Conservation (phyloP, 2,113 vertebrate genomes). For the Aythya baeri region DNA sequence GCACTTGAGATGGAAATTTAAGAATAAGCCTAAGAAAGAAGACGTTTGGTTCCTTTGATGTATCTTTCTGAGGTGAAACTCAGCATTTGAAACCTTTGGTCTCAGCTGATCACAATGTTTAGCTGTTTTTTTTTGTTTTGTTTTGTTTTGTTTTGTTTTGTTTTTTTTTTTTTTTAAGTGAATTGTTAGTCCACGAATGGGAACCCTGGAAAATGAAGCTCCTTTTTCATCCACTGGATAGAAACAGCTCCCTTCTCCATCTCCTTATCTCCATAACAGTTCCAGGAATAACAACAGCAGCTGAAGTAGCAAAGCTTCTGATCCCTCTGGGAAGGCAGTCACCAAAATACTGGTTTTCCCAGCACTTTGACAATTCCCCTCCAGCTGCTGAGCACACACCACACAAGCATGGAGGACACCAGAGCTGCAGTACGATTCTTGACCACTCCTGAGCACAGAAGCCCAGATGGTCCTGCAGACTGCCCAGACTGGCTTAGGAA, state of each 20-base stretch:
- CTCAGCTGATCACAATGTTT: neutral
- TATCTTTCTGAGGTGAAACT: neutral
- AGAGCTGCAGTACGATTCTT: neutral
- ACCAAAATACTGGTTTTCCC: neutral
- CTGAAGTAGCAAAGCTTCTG: neutral
- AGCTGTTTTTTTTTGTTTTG: neutral
- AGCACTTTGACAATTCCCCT: neutral
- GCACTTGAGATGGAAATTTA: conserved; percentile 15
- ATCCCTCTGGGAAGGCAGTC: neutral
- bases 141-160: neutral
- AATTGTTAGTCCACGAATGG: neutral
- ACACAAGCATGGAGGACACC: neutral
- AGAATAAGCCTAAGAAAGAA: neutral
- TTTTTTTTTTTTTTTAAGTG: neutral
- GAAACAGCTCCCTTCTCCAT: neutral
- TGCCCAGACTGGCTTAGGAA: neutral
- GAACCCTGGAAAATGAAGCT: neutral
- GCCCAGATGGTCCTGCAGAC: neutral
- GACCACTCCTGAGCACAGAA: rapidly evolving
- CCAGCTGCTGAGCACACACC: neutral
- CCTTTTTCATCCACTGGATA: neutral
- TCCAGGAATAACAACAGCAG: neutral
- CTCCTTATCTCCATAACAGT: neutral
- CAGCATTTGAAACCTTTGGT: neutral
- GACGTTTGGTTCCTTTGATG: neutral